A percentile compares a stretch with the other conserved stretches of the same genome.
phyloP scores from a whole-genome alignment of 1,140 invertebrate species.

The Tetragnatha versicolor region DNA sequence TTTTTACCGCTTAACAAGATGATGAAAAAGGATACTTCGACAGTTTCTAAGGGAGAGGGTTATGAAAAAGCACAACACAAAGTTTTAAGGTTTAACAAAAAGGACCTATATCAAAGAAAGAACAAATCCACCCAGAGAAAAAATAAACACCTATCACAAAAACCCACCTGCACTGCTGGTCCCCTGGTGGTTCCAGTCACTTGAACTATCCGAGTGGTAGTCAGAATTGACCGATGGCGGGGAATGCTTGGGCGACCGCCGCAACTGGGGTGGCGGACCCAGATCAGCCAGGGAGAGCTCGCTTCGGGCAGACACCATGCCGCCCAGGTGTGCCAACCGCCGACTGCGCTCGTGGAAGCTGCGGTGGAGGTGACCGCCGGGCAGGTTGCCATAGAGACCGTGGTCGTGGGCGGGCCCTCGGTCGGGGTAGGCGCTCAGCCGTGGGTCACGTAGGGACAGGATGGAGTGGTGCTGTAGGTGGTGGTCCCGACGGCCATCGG shows the following conservation, averaged over 20 bases:
- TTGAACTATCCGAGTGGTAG: slow-evolving; percentile 68
- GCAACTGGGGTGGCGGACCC: slow-evolving; percentile 33
- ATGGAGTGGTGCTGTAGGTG: slow-evolving; percentile 49
- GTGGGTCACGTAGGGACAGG: slow-evolving; percentile 32
- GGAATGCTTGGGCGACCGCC: slow-evolving; percentile 34
- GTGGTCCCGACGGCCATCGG: slow-evolving; percentile 26
- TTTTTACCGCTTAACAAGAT: no score
- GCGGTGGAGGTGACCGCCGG: slow-evolving; percentile 44
- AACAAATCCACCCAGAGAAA: no score
- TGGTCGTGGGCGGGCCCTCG: slow-evolving; percentile 48
- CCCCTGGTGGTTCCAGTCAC: slow-evolving; percentile 60
- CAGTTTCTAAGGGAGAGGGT: no score
- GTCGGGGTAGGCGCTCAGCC: no score
- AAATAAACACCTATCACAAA: no score
- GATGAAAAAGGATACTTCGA: no score
- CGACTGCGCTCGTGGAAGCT: slow-evolving; percentile 49
- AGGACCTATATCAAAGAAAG: no score
- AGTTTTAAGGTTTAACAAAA: no score
- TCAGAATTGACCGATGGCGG: slow-evolving; percentile 49
- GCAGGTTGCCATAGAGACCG: slow-evolving; percentile 31
- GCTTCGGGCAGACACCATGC: slow-evolving; percentile 53
- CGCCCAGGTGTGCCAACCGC: slow-evolving; percentile 48
- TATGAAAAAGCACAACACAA: no score
- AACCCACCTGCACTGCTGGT: slow-evolving; percentile 63
- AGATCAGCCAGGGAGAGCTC: slow-evolving; percentile 52